phyloP scores from a whole-genome alignment of 2,113 vertebrate genomes.

The Lasiurus cinereus region DNA sequence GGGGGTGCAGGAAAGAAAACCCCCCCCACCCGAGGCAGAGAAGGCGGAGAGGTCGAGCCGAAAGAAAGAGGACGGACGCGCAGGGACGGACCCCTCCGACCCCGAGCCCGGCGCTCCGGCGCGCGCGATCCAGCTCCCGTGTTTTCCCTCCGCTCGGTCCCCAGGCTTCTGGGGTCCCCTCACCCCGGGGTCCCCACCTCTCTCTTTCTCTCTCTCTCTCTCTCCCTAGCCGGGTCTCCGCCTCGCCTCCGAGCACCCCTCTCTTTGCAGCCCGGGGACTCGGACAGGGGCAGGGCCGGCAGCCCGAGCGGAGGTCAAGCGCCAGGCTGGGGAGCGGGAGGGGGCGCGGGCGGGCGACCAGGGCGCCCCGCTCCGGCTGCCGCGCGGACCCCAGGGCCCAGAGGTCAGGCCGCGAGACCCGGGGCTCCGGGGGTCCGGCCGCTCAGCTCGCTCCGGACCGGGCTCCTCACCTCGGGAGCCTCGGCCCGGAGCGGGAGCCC shows the following conservation, averaged over 20 bases:
- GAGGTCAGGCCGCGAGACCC: background rate
- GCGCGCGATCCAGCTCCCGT: slow-evolving; percentile 70
- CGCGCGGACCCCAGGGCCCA: background rate
- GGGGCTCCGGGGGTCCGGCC: background rate
- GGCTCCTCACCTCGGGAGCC: background rate
- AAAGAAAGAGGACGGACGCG: background rate
- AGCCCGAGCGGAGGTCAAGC: background rate
- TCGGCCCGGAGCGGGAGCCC: background rate
- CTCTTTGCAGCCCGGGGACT: background rate
- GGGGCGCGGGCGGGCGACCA: background rate
- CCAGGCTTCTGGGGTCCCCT: slow-evolving; percentile 61
- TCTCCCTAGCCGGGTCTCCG: background rate
- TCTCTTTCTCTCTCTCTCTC: background rate
- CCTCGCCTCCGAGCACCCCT: background rate
- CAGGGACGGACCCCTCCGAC: background rate
- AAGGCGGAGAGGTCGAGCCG: background rate
- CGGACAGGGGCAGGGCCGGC: background rate
- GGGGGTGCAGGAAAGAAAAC: background rate
- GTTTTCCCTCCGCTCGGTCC: slow-evolving; percentile 69
- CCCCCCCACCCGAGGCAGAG: background rate
- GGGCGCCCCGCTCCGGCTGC: background rate
- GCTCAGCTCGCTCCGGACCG: background rate
- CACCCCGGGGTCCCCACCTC: background rate
- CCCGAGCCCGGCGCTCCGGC: slow-evolving; percentile 26
- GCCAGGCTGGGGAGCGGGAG: background rate